Conservation (phyloP, 1,140 invertebrate species). For the Himalopsyche phryganea region DNA sequence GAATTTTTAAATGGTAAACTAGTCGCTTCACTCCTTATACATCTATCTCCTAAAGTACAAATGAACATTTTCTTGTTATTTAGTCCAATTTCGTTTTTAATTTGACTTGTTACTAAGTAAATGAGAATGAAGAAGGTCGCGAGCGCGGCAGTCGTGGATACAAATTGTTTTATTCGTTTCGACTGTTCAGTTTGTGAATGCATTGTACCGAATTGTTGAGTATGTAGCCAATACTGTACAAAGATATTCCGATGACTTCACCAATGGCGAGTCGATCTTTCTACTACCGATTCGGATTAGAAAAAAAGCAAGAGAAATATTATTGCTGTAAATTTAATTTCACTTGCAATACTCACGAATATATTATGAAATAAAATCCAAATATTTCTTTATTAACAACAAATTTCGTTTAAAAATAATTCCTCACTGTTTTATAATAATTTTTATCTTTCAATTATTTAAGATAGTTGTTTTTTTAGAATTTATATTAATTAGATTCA, state of each 20-base stretch:
- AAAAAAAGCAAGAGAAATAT: constrained; percentile 19
- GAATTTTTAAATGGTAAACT: constrained; percentile 39
- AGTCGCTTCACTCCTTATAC: constrained; percentile 56
- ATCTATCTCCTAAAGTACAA: constrained; percentile 57
- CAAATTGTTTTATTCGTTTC: constrained; percentile 12
- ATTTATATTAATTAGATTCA: no score
- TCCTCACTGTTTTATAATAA: no score
- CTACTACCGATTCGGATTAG: neutral
- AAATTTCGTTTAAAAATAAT: neutral
- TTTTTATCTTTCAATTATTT: no score
- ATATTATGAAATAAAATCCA: constrained; percentile 5
- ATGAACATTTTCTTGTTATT: constrained; percentile 53
- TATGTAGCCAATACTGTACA: constrained; percentile 14
- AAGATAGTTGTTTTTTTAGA: no score
- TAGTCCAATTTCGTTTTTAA: constrained; percentile 56
- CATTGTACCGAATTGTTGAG: constrained; percentile 6
- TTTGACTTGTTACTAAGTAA: constrained; percentile 33
- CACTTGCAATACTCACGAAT: constrained; percentile 1
- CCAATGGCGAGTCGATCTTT: no score
- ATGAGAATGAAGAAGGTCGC: no score
- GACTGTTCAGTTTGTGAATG: neutral
- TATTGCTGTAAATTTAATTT: constrained; percentile 15
- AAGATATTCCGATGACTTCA: constrained; percentile 3
- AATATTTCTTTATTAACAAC: neutral
- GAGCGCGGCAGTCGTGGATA: neutral